Evolutionary conservation across 2,888 invertebrate species (phyloP), one percentile per base, ranked within the genome.

Genomic region (Drosophila monieri): DNA sequence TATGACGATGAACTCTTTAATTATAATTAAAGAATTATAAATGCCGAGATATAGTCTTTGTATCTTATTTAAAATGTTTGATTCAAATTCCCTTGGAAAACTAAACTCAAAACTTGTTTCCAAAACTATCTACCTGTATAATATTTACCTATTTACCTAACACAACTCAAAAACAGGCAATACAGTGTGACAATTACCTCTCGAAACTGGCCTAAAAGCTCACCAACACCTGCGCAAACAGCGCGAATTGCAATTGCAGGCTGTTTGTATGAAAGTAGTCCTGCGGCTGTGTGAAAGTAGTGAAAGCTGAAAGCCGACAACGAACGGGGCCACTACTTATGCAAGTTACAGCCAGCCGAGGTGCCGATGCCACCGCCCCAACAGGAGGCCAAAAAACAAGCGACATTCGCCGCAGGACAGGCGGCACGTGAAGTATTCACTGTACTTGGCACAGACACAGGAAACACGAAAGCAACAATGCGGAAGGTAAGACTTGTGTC

Each of bases 381-480:
- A 52, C 69, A 76, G 73, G 78, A 71, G 70, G 79, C 71, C 65
- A 75, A 77, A 74, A 68, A 71, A 74, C 68, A 76, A 62, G 61
- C 64, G 66, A 58, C 67, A 66, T 47, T 74, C 46, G 59, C 53
- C 62, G 57, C 66, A 78, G 72, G 68, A 66, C 59, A 49, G 59
- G 74, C 74, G 69, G 70, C 61, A 66, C 66, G 68, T 69, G 76
- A 60, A 75, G 65, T 65, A 37, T 69, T 55, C 46, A 61, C 70
- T 55, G 61, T 55, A 69, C 43, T 51, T 51, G 6, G 12, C 49
- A 23, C n/a, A 18, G 21, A 2, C 52, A 30, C n/a, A 12, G 10
- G 10, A 35, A 23, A 21, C 32, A n/a, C 32, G 12, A 23, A 47
- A 15, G 23, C 32, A 43, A 58, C 23, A 14, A 47, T 46, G 41